phyloP scores from a whole-genome alignment of 2,113 vertebrate species.

The Hyaena hyaena region DNA sequence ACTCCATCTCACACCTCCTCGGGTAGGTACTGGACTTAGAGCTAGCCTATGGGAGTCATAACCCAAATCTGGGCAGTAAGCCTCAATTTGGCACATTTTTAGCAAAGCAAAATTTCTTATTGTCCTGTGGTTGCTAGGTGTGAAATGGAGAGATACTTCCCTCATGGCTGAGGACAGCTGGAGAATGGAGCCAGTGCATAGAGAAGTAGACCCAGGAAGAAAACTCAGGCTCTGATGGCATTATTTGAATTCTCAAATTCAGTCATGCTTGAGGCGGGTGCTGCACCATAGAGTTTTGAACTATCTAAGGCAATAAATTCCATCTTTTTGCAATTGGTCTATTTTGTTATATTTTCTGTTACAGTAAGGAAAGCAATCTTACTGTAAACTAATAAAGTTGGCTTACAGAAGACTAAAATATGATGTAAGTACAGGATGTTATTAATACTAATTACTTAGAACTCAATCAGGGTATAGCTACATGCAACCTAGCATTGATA shows the following conservation, averaged over 20 bases:
- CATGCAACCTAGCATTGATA: not conserved
- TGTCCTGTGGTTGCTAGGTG: not conserved
- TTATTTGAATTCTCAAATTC: not conserved
- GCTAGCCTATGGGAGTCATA: not conserved
- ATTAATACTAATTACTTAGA: not conserved
- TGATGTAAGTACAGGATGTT: not conserved
- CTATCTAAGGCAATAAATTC: not conserved
- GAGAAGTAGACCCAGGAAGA: not conserved
- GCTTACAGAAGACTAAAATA: constrained; percentile 1
- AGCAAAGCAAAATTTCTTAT: not conserved
- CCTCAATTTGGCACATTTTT: not conserved
- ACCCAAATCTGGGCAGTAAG: not conserved
- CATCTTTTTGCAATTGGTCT: not conserved
- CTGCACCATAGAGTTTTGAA: not conserved
- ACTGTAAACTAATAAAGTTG: not conserved
- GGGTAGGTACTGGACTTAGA: not conserved
- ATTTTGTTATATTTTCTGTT: not conserved
- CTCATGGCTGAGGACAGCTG: not conserved
- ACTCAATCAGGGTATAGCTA: not conserved
- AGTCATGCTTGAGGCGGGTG: not conserved
- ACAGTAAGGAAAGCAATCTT: not conserved
- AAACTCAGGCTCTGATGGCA: not conserved
- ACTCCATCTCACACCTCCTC: not conserved
- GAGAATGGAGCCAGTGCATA: not conserved
- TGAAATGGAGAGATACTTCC: not conserved